Conservation (phyloP, 2,888 invertebrate species). For the Drosophila rellima region DNA sequence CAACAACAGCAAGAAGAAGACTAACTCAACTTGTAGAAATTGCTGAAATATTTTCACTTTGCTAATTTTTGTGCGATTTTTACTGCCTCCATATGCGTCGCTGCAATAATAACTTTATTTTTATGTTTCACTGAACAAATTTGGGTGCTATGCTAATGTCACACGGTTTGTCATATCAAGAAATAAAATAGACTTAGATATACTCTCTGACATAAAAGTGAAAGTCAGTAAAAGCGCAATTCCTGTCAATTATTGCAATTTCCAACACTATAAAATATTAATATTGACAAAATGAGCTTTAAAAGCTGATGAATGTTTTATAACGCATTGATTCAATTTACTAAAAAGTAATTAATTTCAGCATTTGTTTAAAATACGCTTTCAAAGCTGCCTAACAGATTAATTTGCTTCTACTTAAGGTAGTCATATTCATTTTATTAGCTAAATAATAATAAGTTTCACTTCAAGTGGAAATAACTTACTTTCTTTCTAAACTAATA, state of each 20-base stretch:
- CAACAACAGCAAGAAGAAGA: conserved; percentile 29
- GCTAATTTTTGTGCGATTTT: conserved; percentile 49
- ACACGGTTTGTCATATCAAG: neutral
- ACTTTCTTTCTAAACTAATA: neutral
- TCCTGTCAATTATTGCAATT: neutral
- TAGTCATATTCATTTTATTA: too few relatives aligned
- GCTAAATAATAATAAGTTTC: too few relatives aligned
- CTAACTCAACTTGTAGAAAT: conserved; percentile 51
- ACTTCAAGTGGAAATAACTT: neutral
- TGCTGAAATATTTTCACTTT: conserved; percentile 74
- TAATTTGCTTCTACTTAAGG: too few relatives aligned
- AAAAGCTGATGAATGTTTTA: neutral
- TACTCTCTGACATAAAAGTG: neutral
- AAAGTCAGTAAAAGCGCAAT: neutral
- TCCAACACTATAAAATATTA: neutral
- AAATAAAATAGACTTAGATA: neutral
- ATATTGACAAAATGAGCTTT: neutral
- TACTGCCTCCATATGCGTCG: conserved; percentile 38
- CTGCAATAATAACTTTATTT: conserved; percentile 68
- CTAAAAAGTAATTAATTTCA: neutral
- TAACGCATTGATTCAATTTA: neutral
- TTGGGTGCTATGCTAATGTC: neutral
- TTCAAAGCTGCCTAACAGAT: too few relatives aligned
- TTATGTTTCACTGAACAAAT: conserved; percentile 1
- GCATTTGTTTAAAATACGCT: too few relatives aligned